Base-by-base conservation (phyloP, 2,888 invertebrate species). In the Caenorhabditis sp. region DNA sequence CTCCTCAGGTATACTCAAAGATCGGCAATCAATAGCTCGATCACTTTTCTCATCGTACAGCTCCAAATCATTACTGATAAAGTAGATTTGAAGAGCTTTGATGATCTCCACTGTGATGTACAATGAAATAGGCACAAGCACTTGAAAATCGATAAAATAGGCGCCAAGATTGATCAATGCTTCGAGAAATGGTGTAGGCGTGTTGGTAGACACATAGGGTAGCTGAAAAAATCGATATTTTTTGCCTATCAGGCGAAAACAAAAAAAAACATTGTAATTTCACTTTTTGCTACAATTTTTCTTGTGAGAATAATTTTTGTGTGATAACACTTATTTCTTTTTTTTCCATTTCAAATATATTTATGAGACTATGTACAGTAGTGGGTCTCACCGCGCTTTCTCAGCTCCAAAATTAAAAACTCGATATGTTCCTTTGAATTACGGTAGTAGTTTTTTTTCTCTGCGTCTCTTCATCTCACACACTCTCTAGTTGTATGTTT, bases 51-150 rank as follows among this genome's bases (percentile, higher is more conserved):
- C 91, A 89, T 97, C 94, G 89, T 93, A 95, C 56, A 97, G 91
- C 81, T 94, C 93, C 17, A 92, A 90, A 89, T 97, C 96, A 85
- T 94, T 92, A 17, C 94, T 93, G 85, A 97, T 96, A 89, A 95
- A 95, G 89, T 93, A 96, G 60, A 96, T 94, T 91, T 97, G 97
- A 69, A 94, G 91, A 75, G 97, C 92, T 89, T 97, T 97, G 83
- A 96, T 94, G 91, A 97, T 92, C 90, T 97, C 97, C 86, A 97
- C 92, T 2, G 96, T 95, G 63, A 97, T 97, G 90, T 97, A 97
- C 72, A 97, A 90, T 8, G 97, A 95, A 58, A 97, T 91, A 0
- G 97, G 97, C 88, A 97, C 96, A 93, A 97, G 94, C 73, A 81
- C 73, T 68, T 83, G 83, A 74, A 82, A 83, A 50, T 71, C 74